Evolutionary conservation across 2,113 vertebrate genomes (phyloP).

Genomic region (Cyprinus carpio): DNA sequence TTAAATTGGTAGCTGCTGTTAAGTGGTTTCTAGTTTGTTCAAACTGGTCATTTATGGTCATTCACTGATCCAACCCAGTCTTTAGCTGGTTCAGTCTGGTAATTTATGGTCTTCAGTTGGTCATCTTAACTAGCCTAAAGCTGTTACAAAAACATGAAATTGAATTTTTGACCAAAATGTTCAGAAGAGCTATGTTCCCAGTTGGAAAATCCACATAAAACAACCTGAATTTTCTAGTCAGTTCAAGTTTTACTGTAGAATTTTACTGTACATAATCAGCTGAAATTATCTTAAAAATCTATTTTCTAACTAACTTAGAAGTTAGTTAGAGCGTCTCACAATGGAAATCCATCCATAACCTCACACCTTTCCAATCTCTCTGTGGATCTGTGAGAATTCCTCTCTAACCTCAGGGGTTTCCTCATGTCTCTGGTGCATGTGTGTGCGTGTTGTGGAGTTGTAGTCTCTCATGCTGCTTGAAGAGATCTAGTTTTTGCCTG

Average conservation of each 20-base stretch:
- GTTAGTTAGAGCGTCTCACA: neutral
- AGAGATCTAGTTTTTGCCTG: neutral
- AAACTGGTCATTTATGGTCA: neutral
- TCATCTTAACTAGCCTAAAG: neutral
- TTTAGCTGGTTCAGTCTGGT: neutral
- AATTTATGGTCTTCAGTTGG: neutral
- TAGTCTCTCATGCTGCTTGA: neutral
- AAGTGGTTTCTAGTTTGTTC: neutral
- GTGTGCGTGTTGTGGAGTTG: neutral
- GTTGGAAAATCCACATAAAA: neutral
- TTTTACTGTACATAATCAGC: neutral
- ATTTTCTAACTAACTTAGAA: neutral
- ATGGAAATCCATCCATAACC: neutral
- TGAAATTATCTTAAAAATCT: neutral
- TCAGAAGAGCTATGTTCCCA: neutral
- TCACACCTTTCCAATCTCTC: neutral
- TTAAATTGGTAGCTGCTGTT: neutral
- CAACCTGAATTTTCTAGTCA: neutral
- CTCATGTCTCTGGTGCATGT: neutral
- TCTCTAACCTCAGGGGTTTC: neutral
- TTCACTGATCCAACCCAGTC: neutral
- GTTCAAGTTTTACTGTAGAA: neutral
- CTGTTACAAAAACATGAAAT: neutral
- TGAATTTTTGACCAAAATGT: neutral
- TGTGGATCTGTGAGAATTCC: neutral